Evolutionary conservation across 2,888 invertebrate species (phyloP).

Genomic region (Drosophila borealis): DNA sequence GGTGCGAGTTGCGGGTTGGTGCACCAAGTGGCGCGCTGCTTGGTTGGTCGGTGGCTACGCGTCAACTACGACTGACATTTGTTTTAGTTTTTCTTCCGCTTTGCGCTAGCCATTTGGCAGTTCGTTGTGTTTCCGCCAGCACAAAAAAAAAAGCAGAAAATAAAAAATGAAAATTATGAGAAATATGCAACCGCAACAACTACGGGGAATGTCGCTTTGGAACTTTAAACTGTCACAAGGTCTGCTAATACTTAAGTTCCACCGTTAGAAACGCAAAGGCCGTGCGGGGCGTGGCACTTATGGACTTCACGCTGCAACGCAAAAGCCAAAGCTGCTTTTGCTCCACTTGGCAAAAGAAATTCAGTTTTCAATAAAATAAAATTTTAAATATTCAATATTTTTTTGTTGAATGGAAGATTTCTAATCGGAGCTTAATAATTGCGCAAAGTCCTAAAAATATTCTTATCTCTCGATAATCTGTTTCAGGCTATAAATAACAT

Average conservation of each 20-base stretch:
- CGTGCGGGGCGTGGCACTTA: constrained; percentile 4
- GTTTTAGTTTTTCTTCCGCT: constrained; percentile 81
- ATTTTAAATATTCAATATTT: background rate
- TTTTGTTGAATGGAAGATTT: no score
- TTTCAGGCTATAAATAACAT: no score
- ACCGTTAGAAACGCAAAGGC: constrained; percentile 16
- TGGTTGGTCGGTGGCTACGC: constrained; percentile 68
- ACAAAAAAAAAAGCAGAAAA: constrained; percentile 11
- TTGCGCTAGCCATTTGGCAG: constrained; percentile 79
- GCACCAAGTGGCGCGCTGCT: constrained; percentile 23
- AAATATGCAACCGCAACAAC: constrained; percentile 65
- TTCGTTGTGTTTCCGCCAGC: constrained; percentile 68
- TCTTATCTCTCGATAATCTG: no score
- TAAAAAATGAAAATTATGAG: constrained; percentile 25
- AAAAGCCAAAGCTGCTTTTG: background rate
- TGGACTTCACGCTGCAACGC: constrained; percentile 12
- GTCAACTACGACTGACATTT: constrained; percentile 79
- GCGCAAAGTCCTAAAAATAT: no score
- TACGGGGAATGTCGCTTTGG: constrained; percentile 49
- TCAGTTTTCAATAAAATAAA: background rate
- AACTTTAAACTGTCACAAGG: constrained; percentile 68
- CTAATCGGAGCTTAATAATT: no score
- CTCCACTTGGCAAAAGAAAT: background rate
- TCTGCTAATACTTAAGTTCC: constrained; percentile 56
- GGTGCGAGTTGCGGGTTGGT: constrained; percentile 21